phyloP scores from a whole-genome alignment of 2,113 vertebrate genomes.

The Herpetotheres cachinnans region DNA sequence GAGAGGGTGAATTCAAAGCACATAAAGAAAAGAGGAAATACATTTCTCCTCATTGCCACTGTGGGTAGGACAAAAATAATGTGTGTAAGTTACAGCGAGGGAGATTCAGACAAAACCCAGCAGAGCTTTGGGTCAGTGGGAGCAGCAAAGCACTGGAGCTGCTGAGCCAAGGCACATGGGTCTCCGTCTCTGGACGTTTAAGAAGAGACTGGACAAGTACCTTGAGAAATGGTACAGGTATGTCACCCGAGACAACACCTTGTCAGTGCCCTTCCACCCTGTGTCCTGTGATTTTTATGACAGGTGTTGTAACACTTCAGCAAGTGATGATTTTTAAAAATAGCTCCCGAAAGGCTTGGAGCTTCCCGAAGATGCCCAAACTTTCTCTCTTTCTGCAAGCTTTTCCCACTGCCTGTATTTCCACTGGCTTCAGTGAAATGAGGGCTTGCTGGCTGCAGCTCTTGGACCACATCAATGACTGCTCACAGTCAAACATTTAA shows the following conservation, averaged over 20 bases:
- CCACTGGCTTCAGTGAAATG: neutral
- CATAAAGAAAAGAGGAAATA: neutral
- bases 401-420: neutral
- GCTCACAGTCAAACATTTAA: conserved; percentile 34
- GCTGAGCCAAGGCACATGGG: rapidly evolving
- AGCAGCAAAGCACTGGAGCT: neutral
- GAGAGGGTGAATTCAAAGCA: neutral
- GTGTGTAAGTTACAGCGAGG: neutral
- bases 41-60: neutral
- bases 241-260: neutral
- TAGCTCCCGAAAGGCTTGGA: neutral
- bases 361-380: neutral
- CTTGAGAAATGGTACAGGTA: neutral
- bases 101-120: neutral
- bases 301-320: neutral
- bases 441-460: neutral
- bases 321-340: conserved; percentile 10
- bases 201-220: neutral
- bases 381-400: neutral
- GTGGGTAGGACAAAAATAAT: neutral
- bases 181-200: neutral
- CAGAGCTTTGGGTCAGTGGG: neutral
- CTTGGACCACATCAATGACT: conserved; percentile 41
- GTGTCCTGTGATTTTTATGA: neutral
- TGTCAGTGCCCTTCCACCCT: neutral